These are phyloP conservation scores for Eledona agricola DNA, from an alignment of 2,888 invertebrate species.

Conservation along the genomic window DNA sequence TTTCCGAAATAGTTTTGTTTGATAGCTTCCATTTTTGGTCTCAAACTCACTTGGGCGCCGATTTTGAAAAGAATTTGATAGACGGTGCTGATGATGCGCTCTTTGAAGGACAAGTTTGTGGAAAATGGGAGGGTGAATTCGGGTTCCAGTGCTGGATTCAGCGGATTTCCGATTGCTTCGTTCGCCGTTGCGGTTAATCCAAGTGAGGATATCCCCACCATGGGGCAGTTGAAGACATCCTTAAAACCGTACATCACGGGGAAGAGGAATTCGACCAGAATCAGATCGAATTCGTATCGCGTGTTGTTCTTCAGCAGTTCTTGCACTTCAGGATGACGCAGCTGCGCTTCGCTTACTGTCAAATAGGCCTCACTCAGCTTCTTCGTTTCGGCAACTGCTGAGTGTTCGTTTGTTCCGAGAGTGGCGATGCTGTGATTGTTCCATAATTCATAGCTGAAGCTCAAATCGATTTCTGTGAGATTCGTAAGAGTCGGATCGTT, in stretches of 20 bases:
- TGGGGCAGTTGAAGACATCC: constrained; percentile 54
- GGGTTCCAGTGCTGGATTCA: constrained; percentile 56
- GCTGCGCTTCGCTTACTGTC: constrained; percentile 37
- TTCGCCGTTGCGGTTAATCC: constrained; percentile 45
- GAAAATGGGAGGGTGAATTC: constrained; percentile 49
- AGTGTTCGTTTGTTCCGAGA: constrained; percentile 32
- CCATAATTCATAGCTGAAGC: constrained; percentile 51
- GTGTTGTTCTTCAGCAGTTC: constrained; percentile 49
- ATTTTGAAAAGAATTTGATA: constrained; percentile 36
- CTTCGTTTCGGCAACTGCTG: constrained; percentile 35
- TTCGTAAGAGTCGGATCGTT: constrained; percentile 57
- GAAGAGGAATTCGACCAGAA: constrained; percentile 52
- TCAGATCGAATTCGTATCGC: constrained; percentile 51
- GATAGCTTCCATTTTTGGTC: constrained; percentile 41
- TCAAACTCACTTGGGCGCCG: constrained; percentile 7
- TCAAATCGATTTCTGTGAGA: constrained; percentile 60
- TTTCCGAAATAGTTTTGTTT: constrained; percentile 44
- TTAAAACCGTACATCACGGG: constrained; percentile 52
- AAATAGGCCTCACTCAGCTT: constrained; percentile 33
- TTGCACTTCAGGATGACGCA: constrained; percentile 48
- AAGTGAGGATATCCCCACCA: constrained; percentile 54
- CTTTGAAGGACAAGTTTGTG: constrained; percentile 46
- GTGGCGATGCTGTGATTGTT: constrained; percentile 25
- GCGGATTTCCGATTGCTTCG: constrained; percentile 53
- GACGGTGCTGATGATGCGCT: constrained; percentile 47